Conservation (phyloP, 2,113 vertebrate species). For the Tupaia chinensis region DNA sequence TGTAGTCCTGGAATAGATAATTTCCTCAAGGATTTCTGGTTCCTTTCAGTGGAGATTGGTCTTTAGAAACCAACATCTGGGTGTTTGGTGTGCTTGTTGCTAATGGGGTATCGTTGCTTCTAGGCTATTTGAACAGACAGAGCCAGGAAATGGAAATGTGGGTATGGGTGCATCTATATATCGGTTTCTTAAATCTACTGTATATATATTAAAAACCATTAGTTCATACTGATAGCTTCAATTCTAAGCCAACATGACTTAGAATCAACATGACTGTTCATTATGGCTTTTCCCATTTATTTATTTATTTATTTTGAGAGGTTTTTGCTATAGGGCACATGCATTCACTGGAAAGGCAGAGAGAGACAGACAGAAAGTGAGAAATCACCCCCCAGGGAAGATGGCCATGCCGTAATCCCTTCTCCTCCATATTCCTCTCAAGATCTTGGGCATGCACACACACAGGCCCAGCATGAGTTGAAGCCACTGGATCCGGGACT, state of each 20-base stretch:
- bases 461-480: no score
- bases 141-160: background rate
- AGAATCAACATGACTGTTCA: background rate
- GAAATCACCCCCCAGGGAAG: no score
- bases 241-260: background rate
- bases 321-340: no score
- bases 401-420: no score
- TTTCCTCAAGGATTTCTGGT: background rate
- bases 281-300: background rate
- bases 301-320: background rate
- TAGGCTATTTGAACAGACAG: background rate
- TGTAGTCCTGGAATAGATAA: background rate
- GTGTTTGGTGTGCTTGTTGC: background rate
- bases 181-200: no score
- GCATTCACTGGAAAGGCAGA: no score
- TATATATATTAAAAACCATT: background rate
- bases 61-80: background rate
- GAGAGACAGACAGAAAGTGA: no score
- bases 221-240: background rate
- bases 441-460: no score
- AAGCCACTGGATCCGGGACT: no score
- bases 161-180: background rate
- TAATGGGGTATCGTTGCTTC: background rate
- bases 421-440: no score
- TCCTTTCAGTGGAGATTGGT: background rate